Conservation (phyloP, 2,797 vertebrate genomes). For the Margarornis squamiger region DNA sequence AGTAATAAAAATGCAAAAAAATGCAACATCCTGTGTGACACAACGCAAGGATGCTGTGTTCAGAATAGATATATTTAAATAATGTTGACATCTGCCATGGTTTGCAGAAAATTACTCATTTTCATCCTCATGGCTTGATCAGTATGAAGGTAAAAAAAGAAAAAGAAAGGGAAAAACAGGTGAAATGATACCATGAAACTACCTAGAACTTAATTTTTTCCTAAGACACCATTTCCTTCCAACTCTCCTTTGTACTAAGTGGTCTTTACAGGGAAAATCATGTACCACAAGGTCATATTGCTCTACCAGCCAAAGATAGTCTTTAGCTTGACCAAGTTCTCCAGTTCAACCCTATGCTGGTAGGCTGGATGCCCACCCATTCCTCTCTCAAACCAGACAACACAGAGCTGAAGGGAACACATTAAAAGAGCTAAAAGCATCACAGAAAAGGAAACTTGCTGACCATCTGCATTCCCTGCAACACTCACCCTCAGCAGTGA, state of each 20-base stretch:
- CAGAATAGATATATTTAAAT: not conserved
- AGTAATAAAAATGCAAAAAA: not conserved
- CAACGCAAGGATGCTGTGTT: not conserved
- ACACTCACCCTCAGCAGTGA: not conserved
- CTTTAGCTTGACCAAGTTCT: not conserved
- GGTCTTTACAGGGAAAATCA: not conserved
- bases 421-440: not conserved
- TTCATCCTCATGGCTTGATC: not conserved
- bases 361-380: not conserved
- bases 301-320: not conserved
- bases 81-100: not conserved
- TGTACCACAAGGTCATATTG: fast-evolving
- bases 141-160: not conserved
- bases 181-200: not conserved
- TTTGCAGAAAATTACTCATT: not conserved
- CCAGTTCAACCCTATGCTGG: not conserved
- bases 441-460: not conserved
- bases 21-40: not conserved
- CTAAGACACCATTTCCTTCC: not conserved
- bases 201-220: not conserved
- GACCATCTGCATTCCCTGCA: not conserved
- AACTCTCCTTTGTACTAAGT: not conserved
- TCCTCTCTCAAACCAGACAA: not conserved
- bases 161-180: not conserved
- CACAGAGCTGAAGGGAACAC: not conserved